phyloP scores from a whole-genome alignment of 2,797 vertebrate species.

The Manis javanica region DNA sequence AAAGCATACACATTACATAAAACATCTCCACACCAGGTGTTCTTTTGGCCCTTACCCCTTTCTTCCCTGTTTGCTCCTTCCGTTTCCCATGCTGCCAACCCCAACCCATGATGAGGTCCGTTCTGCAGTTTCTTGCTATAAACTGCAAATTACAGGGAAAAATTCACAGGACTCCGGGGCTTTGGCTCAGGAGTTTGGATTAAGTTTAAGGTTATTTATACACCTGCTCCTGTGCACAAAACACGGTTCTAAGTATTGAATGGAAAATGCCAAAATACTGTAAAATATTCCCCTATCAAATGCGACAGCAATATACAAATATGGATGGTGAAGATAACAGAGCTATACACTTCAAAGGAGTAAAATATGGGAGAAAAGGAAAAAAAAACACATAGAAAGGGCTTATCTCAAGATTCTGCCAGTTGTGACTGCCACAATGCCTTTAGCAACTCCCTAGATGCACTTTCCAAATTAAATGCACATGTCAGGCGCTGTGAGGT shows the following conservation, averaged over 20 bases:
- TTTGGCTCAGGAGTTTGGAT: background rate
- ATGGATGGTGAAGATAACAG: background rate
- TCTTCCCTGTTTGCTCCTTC: accelerated
- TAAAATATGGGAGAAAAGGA: background rate
- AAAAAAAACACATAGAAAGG: background rate
- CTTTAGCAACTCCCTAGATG: background rate
- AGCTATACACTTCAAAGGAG: background rate
- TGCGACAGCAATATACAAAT: background rate
- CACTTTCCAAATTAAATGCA: background rate
- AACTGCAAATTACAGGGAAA: background rate
- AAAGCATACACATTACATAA: too few relatives aligned
- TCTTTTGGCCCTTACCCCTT: accelerated
- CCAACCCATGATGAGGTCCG: accelerated
- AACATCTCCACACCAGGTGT: background rate
- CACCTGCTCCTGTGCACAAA: background rate
- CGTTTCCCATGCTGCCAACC: background rate
- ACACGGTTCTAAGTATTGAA: background rate
- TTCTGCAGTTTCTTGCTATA: background rate
- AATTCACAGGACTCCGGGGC: background rate
- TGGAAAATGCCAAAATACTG: background rate
- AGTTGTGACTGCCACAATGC: accelerated
- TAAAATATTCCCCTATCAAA: background rate
- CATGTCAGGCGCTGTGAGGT: accelerated
- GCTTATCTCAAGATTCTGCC: background rate
- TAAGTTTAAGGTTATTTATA: background rate